Evolutionary conservation across 2,797 vertebrate genomes (phyloP).

Genomic region (Sciurus carolinensis): DNA sequence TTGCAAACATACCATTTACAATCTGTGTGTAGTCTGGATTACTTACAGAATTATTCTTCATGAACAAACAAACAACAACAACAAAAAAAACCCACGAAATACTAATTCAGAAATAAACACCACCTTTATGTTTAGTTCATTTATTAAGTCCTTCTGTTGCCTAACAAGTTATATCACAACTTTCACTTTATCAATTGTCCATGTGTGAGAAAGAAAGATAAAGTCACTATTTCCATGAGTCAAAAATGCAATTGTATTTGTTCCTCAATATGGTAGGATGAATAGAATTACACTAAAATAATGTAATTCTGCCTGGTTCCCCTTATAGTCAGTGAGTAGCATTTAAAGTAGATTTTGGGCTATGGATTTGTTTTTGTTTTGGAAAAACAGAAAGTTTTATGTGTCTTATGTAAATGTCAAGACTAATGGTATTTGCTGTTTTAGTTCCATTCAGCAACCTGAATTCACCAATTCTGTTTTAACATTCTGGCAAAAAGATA

Average conservation of each 20-base stretch:
- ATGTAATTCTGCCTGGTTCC: background rate
- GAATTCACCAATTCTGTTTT: slow-evolving; percentile 37
- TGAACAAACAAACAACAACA: background rate
- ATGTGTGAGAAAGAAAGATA: slow-evolving; percentile 20
- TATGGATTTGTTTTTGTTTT: background rate
- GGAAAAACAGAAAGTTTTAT: slow-evolving; percentile 36
- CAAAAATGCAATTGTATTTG: slow-evolving; percentile 25
- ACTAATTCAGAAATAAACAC: slow-evolving; percentile 26
- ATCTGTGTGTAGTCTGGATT: background rate
- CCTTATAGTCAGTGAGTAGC: background rate
- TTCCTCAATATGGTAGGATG: background rate
- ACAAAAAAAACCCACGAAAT: background rate
- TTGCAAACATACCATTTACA: background rate
- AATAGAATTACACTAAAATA: background rate
- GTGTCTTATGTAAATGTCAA: background rate
- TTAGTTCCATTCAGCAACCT: slow-evolving; percentile 34
- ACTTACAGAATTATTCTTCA: slow-evolving; percentile 11
- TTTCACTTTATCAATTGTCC: slow-evolving; percentile 10
- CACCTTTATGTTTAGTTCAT: slow-evolving; percentile 17
- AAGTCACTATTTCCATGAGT: slow-evolving; percentile 9
- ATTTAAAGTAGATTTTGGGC: background rate
- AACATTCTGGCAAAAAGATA: slow-evolving; percentile 54
- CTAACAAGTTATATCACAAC: background rate
- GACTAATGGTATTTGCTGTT: slow-evolving; percentile 15
- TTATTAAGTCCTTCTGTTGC: slow-evolving; percentile 22